Evolutionary conservation across 1,140 invertebrate genomes (phyloP), one percentile per base, ranked within the genome.

Genomic region (Hyles euphorbiae): DNA sequence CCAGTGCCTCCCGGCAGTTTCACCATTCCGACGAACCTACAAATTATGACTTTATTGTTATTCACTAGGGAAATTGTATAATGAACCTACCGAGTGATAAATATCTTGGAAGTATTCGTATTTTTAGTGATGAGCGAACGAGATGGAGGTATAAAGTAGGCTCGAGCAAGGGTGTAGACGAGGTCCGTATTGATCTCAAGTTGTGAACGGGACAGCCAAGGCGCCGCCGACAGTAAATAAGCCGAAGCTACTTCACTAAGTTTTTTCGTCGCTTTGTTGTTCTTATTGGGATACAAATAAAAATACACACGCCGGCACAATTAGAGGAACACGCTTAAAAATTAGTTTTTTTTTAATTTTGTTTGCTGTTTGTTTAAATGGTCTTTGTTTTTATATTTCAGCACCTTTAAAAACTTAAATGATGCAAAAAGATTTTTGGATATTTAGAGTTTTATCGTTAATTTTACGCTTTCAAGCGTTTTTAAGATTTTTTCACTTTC

Each of bases 111-210:
- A 36, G 11, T 51, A 57, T 49, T 67, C 56, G 61, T 60, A 57
- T 56, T 48, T 57, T 65, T 56, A 12, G 44, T 63, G 53, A 67
- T 51, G 59, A 61, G 45, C 52, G 62, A 74, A 64, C 53, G 64
- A 65, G 72, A 74, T 47, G 56, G 65, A 67, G 57, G 63, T 60
- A 67, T 60, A 54, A 51, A 65, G 73, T 74, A 77, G 72, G 73
- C 70, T 78, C 43, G 68, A 58, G 65, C 63, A 72, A 70, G 76
- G 74, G 71, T 74, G 76, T 72, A 76, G 78, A 78, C 76, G 76
- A 73, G 63, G 74, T 78, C 70, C 68, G 78, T 83, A 86, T 86
- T 77, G 81, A 83, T 86, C 78, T 76, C 61, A 63, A 74, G 70
- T 67, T 61, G 60, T 73, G 67, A 68, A 70, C 70, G 69, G 74